These are phyloP conservation scores for Amphipyra berbera DNA, from an alignment of 2,888 invertebrate species.

Conservation along the genomic window DNA sequence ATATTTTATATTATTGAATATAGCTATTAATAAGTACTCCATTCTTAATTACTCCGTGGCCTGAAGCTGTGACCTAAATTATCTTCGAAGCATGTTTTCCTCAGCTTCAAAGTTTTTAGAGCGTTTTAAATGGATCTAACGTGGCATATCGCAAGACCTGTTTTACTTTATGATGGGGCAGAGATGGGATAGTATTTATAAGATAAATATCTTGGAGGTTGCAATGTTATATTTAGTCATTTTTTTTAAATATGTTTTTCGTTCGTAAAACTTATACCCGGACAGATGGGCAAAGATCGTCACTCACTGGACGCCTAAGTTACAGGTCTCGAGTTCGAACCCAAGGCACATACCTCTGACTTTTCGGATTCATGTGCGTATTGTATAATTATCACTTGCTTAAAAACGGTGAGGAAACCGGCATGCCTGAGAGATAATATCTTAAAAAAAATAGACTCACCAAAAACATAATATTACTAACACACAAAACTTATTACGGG, in stretches of 20 bases:
- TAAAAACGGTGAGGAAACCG: too few relatives aligned
- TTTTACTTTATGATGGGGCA: conserved; percentile 28
- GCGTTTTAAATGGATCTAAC: conserved; percentile 49
- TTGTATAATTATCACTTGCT: too few relatives aligned
- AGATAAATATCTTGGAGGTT: background rate
- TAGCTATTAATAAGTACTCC: too few relatives aligned
- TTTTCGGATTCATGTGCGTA: too few relatives aligned
- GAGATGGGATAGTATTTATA: conserved; percentile 22
- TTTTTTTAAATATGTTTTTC: background rate
- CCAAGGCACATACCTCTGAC: too few relatives aligned
- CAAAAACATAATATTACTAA: conserved; percentile 29
- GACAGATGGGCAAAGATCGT: too few relatives aligned
- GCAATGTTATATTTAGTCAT: background rate
- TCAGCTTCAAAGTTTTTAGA: conserved; percentile 45
- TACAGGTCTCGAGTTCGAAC: too few relatives aligned
- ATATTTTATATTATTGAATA: too few relatives aligned
- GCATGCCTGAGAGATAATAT: too few relatives aligned
- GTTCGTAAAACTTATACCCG: too few relatives aligned
- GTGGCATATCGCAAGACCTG: conserved; percentile 39
- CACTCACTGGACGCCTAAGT: too few relatives aligned
- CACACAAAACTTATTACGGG: conserved; percentile 22
- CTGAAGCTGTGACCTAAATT: conserved; percentile 44
- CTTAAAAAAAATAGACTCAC: conserved; percentile 3
- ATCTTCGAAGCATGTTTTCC: conserved; percentile 39
- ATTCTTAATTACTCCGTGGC: too few relatives aligned